Base-by-base conservation (phyloP, 2,797 vertebrate species). In the Potorous gilbertii region DNA sequence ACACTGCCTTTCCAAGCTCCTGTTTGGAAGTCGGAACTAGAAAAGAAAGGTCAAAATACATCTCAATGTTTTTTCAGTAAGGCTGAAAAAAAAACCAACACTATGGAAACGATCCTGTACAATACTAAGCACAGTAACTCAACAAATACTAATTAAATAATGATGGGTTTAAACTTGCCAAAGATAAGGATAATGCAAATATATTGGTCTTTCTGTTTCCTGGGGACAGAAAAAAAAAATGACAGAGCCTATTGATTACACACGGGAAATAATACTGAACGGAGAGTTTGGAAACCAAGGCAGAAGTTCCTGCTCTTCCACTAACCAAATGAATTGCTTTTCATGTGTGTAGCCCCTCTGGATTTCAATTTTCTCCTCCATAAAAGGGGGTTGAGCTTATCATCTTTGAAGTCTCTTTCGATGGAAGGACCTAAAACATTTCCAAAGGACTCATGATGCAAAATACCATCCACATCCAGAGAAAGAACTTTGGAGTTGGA, bases 361-460 rank as follows among this genome's bases (percentile, higher is more conserved):
- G 90, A 31, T 50, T 89, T 56, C 74, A 21, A 18, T 90, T 59
- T 93, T 92, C 90, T 91, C 91, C 57, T 94, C 52, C 31, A 31
- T 92, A 96, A 96, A 74, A 93, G 21, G 50, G 28, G 56, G 90
- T 18, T n/a, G 13, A 29, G 40, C 55, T 34, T 93, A 54, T 94
- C 18, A 95, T 56, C 74, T 92, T 27, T 28, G 92, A 89, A 5
- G 46, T 66, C 56, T 92, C 50, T 91, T 93, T 62, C 52, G 52
- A 52, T 52, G 52, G 52, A 52, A 52, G 52, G 52, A 52, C 52
- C 52, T 52, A 52, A 52, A 52, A 52, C 52, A 52, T 52, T 52
- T 52, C 52, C 52, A 52, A 52, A 52, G 52, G 52, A 52, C 52
- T 52, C 52, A 52, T 9, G 6, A 52, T 52, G 52, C 52, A 52